Conservation (phyloP, 1,140 invertebrate genomes). For the Teleopsis dalmanni region DNA sequence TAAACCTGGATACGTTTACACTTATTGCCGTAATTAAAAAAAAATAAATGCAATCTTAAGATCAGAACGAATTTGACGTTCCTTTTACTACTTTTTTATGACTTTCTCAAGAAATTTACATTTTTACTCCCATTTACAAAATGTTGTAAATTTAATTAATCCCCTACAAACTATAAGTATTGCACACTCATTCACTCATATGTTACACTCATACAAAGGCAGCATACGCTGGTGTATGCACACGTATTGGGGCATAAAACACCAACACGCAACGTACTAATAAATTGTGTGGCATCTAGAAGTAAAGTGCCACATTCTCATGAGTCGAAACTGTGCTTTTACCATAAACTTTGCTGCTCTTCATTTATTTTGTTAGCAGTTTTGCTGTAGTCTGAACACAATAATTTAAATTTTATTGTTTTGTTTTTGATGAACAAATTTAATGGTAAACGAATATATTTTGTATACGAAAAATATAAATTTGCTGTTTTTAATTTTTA, state of each 20-base stretch:
- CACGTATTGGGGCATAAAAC: too few relatives aligned
- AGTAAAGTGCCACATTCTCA: background rate
- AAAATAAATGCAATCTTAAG: too few relatives aligned
- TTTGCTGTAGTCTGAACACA: background rate
- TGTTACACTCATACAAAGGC: too few relatives aligned
- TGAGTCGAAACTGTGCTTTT: background rate
- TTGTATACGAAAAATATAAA: too few relatives aligned
- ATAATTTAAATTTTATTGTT: conserved; percentile 7
- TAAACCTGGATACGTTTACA: too few relatives aligned
- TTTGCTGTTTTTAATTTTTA: too few relatives aligned
- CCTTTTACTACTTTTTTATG: background rate
- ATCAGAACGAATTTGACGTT: too few relatives aligned
- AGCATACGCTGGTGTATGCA: too few relatives aligned
- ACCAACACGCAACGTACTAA: background rate
- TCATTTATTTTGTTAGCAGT: background rate
- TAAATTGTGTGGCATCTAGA: background rate
- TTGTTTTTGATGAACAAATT: conserved; percentile 8
- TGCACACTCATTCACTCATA: too few relatives aligned
- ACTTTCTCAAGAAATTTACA: background rate
- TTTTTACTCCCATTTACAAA: background rate
- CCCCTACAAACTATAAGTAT: too few relatives aligned
- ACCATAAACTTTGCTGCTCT: background rate
- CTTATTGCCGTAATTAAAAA: too few relatives aligned
- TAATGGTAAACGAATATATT: too few relatives aligned
- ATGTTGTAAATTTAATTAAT: background rate